Evolutionary conservation across 2,113 vertebrate species (phyloP).

Genomic region (Tragelaphus strepsiceros): DNA sequence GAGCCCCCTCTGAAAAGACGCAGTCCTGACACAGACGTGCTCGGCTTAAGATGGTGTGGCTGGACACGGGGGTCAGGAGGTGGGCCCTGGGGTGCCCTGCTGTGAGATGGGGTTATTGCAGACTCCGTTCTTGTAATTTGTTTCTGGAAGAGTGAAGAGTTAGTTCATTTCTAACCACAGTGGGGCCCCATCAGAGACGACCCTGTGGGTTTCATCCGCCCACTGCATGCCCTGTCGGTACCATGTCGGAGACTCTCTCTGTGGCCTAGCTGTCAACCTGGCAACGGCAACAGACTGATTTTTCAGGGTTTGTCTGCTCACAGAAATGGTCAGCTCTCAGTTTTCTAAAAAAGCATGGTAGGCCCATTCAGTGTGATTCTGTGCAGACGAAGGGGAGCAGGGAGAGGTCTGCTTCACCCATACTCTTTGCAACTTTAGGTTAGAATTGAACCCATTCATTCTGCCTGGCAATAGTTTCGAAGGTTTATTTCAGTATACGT

Average conservation of each 20-base stretch:
- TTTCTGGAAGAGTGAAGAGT: slow-evolving; percentile 75
- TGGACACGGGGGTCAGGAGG: slow-evolving; percentile 28
- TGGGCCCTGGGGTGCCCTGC: background rate
- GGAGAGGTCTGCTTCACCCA: background rate
- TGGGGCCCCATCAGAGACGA: slow-evolving; percentile 60
- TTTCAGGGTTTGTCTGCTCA: slow-evolving; percentile 38
- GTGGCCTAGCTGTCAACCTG: slow-evolving; percentile 4
- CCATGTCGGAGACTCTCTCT: background rate
- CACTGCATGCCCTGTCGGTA: background rate
- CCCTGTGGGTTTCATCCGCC: slow-evolving; percentile 20
- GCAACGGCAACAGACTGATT: slow-evolving; percentile 54
- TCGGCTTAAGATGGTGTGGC: slow-evolving; percentile 61
- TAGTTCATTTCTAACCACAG: slow-evolving; percentile 58
- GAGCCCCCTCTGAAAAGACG: slow-evolving; percentile 74
- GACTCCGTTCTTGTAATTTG: slow-evolving; percentile 74
- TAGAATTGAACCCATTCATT: slow-evolving; percentile 64
- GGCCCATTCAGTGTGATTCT: background rate
- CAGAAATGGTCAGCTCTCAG: background rate
- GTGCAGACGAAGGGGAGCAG: slow-evolving; percentile 43
- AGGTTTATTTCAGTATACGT: slow-evolving; percentile 69
- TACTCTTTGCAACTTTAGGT: slow-evolving; percentile 37
- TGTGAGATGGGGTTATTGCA: slow-evolving; percentile 72
- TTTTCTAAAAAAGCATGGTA: background rate
- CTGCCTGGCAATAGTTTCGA: slow-evolving; percentile 70
- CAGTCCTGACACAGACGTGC: slow-evolving; percentile 67